A percentile compares a stretch with the other conserved stretches of the same genome.
These are phyloP conservation scores for Pitta sordida DNA, from an alignment of 2,113 vertebrate species.

Conservation along the genomic window DNA sequence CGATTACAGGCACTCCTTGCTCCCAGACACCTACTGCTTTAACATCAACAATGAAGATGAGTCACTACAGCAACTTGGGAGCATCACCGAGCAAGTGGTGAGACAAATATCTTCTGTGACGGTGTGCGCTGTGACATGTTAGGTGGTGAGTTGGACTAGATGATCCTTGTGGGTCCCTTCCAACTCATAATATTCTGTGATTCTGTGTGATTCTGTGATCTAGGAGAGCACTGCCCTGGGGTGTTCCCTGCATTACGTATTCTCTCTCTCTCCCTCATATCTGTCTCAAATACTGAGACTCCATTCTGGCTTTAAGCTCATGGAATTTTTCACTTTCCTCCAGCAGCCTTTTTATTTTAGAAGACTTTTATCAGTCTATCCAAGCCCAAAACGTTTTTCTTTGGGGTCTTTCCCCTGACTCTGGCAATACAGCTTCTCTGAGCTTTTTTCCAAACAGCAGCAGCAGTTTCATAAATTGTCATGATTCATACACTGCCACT, in stretches of 20 bases:
- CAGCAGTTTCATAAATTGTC: neutral
- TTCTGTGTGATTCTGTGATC: no score
- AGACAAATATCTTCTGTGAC: neutral
- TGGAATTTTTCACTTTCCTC: neutral
- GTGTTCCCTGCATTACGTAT: neutral
- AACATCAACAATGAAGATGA: neutral
- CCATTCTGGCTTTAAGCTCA: neutral
- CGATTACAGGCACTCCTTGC: neutral
- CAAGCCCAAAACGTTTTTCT: neutral
- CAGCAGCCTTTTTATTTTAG: neutral
- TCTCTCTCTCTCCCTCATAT: neutral
- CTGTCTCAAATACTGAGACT: neutral
- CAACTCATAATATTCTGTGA: no score
- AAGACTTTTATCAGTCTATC: neutral
- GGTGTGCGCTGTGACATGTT: neutral
- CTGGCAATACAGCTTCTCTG: neutral
- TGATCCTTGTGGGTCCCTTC: no score
- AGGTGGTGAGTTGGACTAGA: no score
- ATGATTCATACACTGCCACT: neutral
- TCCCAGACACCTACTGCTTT: neutral
- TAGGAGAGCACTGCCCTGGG: neutral
- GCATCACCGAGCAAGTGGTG: neutral
- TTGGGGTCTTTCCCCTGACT: neutral
- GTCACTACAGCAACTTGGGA: neutral
- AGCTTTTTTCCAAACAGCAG: neutral